Percentiles rank a stretch among this genome's conserved stretches.
These are phyloP conservation scores for Eriocheir sinensis DNA, from an alignment of 1,140 invertebrate genomes.

Conservation along the genomic window DNA sequence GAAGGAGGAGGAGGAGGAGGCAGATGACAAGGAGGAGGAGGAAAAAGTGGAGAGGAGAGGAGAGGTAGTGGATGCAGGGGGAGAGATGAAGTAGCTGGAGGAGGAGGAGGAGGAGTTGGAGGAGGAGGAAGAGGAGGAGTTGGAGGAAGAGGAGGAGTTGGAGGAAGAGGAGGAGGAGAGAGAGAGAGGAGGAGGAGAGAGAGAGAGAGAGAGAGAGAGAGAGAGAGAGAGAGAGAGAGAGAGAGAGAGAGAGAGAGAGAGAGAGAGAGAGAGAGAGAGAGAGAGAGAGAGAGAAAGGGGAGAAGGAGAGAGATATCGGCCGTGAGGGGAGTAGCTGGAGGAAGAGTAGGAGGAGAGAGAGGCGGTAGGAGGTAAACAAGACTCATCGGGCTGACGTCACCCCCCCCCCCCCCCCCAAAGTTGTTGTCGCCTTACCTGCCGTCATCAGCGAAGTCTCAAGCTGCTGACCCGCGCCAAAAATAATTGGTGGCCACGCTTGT, in stretches of 20 bases:
- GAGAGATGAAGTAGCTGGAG: neutral
- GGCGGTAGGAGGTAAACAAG: neutral
- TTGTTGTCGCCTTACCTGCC: neutral
- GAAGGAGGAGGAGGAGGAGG: constrained; percentile 26
- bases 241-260: neutral
- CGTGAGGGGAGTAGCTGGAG: constrained; percentile 23
- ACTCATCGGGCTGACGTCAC: neutral
- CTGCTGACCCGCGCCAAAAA: neutral
- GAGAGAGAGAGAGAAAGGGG: too few species aligned
- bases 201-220: constrained; percentile 6
- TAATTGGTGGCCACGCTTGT: constrained; percentile 9
- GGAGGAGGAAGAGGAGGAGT: neutral
- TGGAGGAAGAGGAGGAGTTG: neutral
- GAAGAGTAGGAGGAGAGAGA: neutral
- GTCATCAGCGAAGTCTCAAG: neutral
- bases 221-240: neutral
- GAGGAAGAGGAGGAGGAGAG: neutral
- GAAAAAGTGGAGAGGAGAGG: neutral
- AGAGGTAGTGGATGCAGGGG: neutral
- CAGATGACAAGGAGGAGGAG: neutral
- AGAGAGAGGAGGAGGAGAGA: neutral
- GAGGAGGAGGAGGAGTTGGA: neutral
- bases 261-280: neutral
- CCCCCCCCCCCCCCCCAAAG: neutral
- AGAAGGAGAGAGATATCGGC: neutral